phyloP scores from a whole-genome alignment of 2,888 invertebrate species.

The Drosophila multiciliata region DNA sequence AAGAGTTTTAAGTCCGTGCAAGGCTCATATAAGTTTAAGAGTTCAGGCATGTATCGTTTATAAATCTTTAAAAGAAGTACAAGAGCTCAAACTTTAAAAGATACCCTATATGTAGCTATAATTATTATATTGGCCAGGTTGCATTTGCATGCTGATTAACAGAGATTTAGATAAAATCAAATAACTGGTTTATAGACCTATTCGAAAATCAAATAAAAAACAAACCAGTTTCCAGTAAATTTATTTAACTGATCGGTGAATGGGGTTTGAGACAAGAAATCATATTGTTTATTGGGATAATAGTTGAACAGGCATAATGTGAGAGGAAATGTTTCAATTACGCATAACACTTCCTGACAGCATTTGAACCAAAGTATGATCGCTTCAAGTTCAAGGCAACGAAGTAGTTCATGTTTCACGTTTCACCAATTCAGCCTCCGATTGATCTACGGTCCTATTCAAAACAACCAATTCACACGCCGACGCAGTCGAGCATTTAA shows the following conservation, averaged over 20 bases:
- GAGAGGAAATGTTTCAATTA: conserved; percentile 39
- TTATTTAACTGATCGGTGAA: conserved; percentile 32
- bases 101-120: conserved; percentile 18
- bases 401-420: conserved; percentile 1
- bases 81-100: conserved; percentile 6
- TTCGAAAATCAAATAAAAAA: conserved; percentile 32
- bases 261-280: conserved; percentile 37
- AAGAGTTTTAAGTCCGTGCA: background rate
- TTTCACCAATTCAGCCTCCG: conserved; percentile 19
- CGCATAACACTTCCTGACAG: conserved; percentile 47
- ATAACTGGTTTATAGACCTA: conserved; percentile 56
- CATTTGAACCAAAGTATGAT: conserved; percentile 25
- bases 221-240: conserved; percentile 55
- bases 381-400: conserved; percentile 56
- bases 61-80: conserved; percentile 35
- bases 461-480: conserved; percentile 44
- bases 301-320: conserved; percentile 13
- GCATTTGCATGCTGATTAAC: conserved; percentile 63
- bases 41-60: conserved; percentile 37
- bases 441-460: conserved; percentile 20
- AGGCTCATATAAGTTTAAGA: conserved; percentile 13
- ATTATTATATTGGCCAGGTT: conserved; percentile 59
- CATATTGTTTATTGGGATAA: conserved; percentile 18
- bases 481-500: conserved; percentile 41
- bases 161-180: conserved; percentile 27